Base-by-base conservation (phyloP, 2,113 vertebrate genomes). In the Scatophagus argus region DNA sequence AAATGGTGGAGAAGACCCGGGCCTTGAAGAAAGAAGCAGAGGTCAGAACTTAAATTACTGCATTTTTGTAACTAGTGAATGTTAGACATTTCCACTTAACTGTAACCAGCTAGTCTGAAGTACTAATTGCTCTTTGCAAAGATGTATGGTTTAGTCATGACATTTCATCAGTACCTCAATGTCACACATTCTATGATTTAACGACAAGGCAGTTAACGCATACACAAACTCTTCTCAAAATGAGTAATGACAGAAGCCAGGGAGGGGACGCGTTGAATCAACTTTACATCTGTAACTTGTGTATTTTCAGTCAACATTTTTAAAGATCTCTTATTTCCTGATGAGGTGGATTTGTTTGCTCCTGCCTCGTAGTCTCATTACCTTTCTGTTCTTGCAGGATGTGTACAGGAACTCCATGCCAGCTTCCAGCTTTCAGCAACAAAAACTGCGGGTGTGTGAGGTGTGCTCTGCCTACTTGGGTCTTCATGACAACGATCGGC, bases 371-470 rank as follows among this genome's bases (percentile, higher is more conserved):
- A 23, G 39, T 2, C 12, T 46, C 6, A 3, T 39, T 51, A 47
- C 6, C 1, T 39, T 63, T n/a, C n/a, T 84, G 65, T 76, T 66
- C 9, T 75, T 83, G 31, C 89, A 99, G 98, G 98, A 99, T 88
- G 93, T 99, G 16, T 99, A 99, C 93, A 95, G 98, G 79, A 99
- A 99, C 94, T 99, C 98, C 1, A 99, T 99, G 98, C 98, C 98
- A 46, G 98, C 98, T 39, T 99, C 98, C 79, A 99, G 98, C 93
- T 99, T 99, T 88, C 98, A 99, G 39, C 98, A 99, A 89, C 98
- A 99, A 93, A 99, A 99, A 87, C 94, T 99, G 41, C 91, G 98
- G 1, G 98, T 99, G 55, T 99, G 98, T 90, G 98, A 99, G 90
- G 98, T 99, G 39, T 99, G 98, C 89, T 99, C 98, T 0, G 98